Percentiles rank a stretch among this genome's conserved stretches.
Evolutionary conservation across 1,140 invertebrate species (phyloP).

Genomic region (Cardiocondyla obscurior): DNA sequence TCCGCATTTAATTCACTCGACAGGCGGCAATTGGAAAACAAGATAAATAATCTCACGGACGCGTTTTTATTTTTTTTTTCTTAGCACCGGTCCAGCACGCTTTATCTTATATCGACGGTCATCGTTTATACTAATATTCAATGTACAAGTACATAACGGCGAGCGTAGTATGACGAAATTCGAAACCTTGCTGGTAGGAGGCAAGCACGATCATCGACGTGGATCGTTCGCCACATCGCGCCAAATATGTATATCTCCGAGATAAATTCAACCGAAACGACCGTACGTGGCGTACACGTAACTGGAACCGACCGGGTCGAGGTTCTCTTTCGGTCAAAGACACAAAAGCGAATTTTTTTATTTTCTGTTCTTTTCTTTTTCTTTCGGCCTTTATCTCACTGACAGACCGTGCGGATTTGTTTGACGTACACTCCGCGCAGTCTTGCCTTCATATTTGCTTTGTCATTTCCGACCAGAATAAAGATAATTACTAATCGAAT

Average conservation of each 20-base stretch:
- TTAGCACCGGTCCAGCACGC: constrained; percentile 41
- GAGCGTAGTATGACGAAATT: constrained; percentile 40
- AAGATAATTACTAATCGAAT: constrained; percentile 22
- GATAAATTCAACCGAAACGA: constrained; percentile 19
- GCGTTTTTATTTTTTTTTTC: constrained; percentile 37
- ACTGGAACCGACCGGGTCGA: neutral
- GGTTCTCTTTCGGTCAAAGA: constrained; percentile 42
- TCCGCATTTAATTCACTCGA: neutral
- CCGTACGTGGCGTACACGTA: constrained; percentile 15
- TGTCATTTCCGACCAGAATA: neutral
- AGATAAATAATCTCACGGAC: constrained; percentile 32
- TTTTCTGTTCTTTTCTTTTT: neutral
- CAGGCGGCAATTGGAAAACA: neutral
- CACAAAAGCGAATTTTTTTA: constrained; percentile 11
- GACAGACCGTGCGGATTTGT: neutral
- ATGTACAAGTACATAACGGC: neutral
- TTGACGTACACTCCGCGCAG: neutral
- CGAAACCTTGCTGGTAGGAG: constrained; percentile 31
- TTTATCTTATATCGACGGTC: neutral
- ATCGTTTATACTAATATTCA: neutral
- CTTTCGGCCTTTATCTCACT: constrained; percentile 5
- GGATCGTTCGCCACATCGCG: neutral
- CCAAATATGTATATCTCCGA: constrained; percentile 53
- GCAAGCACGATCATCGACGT: neutral
- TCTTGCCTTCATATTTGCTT: constrained; percentile 11